These are phyloP conservation scores for Melanaphis sacchari DNA, from an alignment of 1,140 invertebrate species.

Conservation along the genomic window DNA sequence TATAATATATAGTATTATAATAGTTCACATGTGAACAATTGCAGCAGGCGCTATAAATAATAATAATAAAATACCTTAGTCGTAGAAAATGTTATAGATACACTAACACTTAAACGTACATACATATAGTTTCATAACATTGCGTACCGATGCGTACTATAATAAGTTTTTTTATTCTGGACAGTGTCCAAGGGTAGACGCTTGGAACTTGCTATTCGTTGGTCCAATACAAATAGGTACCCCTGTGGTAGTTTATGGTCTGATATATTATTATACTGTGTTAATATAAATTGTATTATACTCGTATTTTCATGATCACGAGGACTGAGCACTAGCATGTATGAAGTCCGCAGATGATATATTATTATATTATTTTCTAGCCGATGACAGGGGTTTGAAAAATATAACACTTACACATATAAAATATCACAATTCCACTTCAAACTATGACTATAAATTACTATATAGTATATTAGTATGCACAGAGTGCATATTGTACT, in stretches of 20 bases:
- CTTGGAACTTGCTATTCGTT: neutral
- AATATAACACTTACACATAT: neutral
- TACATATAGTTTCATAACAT: neutral
- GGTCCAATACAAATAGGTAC: neutral
- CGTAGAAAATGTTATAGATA: neutral
- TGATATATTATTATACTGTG: neutral
- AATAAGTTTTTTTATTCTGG: neutral
- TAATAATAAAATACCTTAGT: neutral
- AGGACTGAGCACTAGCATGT: neutral
- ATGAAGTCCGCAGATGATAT: neutral
- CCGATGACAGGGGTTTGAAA: neutral
- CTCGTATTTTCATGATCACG: neutral
- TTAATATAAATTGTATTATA: neutral
- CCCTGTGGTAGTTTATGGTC: neutral
- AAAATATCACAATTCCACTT: too few relatives aligned
- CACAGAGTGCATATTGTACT: neutral
- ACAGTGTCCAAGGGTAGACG: neutral
- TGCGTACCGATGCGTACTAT: neutral
- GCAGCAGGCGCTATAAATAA: neutral
- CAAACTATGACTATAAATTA: neutral
- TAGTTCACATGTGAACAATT: neutral
- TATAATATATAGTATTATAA: neutral
- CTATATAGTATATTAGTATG: neutral
- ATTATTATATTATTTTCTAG: neutral
- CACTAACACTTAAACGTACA: neutral